These are phyloP conservation scores for Drosophila willistoni DNA, from an alignment of 1,140 invertebrate species.

Conservation along the genomic window DNA sequence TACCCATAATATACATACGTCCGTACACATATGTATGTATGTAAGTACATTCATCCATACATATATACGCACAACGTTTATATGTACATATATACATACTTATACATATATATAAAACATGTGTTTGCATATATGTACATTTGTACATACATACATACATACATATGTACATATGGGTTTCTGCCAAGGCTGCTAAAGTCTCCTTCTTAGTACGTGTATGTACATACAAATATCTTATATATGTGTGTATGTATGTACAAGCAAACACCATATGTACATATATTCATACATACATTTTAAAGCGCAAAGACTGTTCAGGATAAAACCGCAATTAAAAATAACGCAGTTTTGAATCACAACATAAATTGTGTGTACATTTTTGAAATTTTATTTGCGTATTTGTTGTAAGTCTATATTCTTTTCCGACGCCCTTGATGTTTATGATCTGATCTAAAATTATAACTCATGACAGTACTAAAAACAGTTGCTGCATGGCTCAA, in stretches of 20 bases:
- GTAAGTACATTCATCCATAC: slow-evolving; percentile 5
- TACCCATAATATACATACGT: slow-evolving; percentile 34
- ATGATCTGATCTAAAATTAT: no score
- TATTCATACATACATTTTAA: not conserved
- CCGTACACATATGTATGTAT: slow-evolving; percentile 18
- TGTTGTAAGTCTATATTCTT: no score
- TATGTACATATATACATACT: no score
- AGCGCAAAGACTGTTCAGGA: not conserved
- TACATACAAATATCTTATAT: slow-evolving; percentile 23
- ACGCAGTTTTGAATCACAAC: no score
- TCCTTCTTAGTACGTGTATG: not conserved
- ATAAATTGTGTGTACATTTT: no score
- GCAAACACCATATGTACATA: not conserved
- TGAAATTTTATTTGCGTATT: no score
- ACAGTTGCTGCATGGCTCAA: no score
- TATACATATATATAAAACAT: not conserved
- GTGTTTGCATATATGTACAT: not conserved
- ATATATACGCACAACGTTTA: slow-evolving; percentile 1
- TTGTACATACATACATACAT: not conserved
- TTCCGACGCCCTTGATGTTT: no score
- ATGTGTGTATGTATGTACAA: slow-evolving; percentile 11
- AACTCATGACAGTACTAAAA: no score
- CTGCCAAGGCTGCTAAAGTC: not conserved
- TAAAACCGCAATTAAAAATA: not conserved
- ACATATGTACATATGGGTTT: slow-evolving; percentile 1